These are phyloP conservation scores for Cinclus cinclus DNA, from an alignment of 2,113 vertebrate species.

Conservation along the genomic window DNA sequence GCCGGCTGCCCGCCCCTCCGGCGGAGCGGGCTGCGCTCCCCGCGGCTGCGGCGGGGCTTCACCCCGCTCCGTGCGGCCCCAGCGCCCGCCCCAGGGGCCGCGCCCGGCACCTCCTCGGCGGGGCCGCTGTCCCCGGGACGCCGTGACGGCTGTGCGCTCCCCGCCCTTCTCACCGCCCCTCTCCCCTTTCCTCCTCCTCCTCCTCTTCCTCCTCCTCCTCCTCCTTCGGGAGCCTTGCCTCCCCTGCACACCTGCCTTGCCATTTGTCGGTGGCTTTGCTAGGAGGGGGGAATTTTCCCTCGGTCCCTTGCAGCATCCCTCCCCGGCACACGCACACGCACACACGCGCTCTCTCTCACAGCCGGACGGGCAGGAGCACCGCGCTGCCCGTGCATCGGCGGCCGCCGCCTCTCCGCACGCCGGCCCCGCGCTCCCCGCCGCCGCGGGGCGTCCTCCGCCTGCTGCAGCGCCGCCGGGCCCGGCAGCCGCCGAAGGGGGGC, in stretches of 20 bases:
- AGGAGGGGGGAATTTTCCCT: slow-evolving; percentile 69
- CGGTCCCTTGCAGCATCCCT: slow-evolving; percentile 69
- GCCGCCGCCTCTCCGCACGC: slow-evolving; percentile 32
- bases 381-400: slow-evolving; percentile 23
- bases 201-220: not conserved
- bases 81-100: not conserved
- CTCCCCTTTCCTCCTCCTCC: not conserved
- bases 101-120: not conserved
- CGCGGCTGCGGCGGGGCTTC: not conserved
- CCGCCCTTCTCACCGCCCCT: slow-evolving; percentile 17
- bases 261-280: slow-evolving; percentile 38
- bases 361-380: not conserved
- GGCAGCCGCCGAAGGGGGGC: not conserved
- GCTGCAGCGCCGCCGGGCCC: slow-evolving; percentile 32
- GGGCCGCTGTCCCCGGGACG: not conserved
- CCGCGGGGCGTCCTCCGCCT: slow-evolving; percentile 72
- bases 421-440: slow-evolving; percentile 30
- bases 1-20: too few relatives aligned
- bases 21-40: not conserved
- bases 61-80: not conserved
- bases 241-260: slow-evolving; percentile 34
- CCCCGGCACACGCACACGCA: not conserved
- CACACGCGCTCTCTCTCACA: not conserved
- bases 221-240: slow-evolving; percentile 1
- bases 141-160: not conserved